Evolutionary conservation across 2,888 invertebrate species (phyloP), one percentile per base, ranked within the genome.

Genomic region (Cordylochernes scorpioides): DNA sequence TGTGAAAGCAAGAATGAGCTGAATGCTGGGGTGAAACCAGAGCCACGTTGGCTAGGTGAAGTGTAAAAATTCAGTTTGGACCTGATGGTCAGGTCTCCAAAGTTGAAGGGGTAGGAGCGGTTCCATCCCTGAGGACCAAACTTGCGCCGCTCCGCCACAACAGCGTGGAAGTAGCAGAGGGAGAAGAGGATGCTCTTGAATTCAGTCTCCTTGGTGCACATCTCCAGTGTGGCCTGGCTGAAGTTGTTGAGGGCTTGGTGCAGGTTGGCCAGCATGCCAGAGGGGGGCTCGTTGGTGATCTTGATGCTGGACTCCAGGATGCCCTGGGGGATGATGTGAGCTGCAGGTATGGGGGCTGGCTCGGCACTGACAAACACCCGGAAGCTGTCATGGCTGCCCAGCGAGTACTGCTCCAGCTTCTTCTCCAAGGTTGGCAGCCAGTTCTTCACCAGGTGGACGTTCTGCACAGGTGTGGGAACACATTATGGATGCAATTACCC

Each of bases 41-140:
- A n/a, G n/a, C n/a, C n/a, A n/a, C n/a, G n/a, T n/a, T n/a, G n/a
- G n/a, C n/a, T n/a, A n/a, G n/a, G n/a, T n/a, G n/a, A n/a, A n/a
- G n/a, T n/a, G n/a, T n/a, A n/a, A n/a, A n/a, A n/a, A n/a, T n/a
- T n/a, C n/a, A n/a, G n/a, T n/a, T n/a, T n/a, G n/a, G n/a, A 34
- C 36, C 52, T 51, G 40, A 56, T 56, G 17, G 52, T 49, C 28
- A 56, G 42, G 38, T 55, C 55, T 18, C 69, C 78, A 33, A 80
- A 78, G 55, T 86, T 88, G 49, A 86, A 91, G 0, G 88, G 88
- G 51, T 91, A 91, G 30, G 77, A 69, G 55, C 84, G 73, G 46
- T 84, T 84, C 82, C 82, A 84, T 3, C 82, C 82, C 52, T 86
- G 88, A 1, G 88, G 78, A 0, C 88, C 88, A 48, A 91, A 91